These are phyloP conservation scores for Cranoglanis bouderius DNA, from an alignment of 2,113 vertebrate genomes.

Conservation along the genomic window DNA sequence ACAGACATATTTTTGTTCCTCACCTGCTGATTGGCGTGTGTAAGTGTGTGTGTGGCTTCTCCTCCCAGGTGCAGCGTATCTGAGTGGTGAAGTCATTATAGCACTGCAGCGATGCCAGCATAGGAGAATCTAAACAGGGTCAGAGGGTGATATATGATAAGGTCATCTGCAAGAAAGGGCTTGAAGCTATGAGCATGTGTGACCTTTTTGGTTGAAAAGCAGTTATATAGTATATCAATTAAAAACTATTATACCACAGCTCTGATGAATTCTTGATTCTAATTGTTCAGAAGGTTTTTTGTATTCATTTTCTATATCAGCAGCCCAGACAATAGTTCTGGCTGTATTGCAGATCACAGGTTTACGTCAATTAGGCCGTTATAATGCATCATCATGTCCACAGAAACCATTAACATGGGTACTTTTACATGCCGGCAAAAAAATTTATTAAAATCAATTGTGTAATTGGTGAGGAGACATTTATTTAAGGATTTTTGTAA, in stretches of 20 bases:
- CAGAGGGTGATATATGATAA: not conserved
- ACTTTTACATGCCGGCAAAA: too few species aligned
- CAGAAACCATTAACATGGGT: not conserved
- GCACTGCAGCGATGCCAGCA: slow-evolving; percentile 67
- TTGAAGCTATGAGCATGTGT: not conserved
- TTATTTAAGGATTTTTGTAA: not conserved
- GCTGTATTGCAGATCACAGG: not conserved
- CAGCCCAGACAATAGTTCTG: not conserved
- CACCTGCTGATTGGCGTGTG: not conserved
- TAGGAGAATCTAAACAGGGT: slow-evolving; percentile 55
- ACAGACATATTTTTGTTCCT: slow-evolving; percentile 44
- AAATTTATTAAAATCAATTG: too few species aligned
- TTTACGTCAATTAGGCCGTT: not conserved
- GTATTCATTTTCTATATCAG: not conserved
- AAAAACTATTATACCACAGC: not conserved
- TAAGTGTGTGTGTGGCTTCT: not conserved
- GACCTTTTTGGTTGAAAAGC: not conserved
- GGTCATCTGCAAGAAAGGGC: not conserved
- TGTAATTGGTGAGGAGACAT: not conserved
- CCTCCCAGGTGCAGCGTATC: slow-evolving; percentile 65
- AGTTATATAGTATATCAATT: not conserved
- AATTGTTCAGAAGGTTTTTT: not conserved
- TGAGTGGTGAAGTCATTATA: slow-evolving; percentile 63
- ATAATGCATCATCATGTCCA: not conserved
- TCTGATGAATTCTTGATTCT: not conserved